These are phyloP conservation scores for Corythornis vintsioides DNA, from an alignment of 2,113 vertebrate species.

Conservation along the genomic window DNA sequence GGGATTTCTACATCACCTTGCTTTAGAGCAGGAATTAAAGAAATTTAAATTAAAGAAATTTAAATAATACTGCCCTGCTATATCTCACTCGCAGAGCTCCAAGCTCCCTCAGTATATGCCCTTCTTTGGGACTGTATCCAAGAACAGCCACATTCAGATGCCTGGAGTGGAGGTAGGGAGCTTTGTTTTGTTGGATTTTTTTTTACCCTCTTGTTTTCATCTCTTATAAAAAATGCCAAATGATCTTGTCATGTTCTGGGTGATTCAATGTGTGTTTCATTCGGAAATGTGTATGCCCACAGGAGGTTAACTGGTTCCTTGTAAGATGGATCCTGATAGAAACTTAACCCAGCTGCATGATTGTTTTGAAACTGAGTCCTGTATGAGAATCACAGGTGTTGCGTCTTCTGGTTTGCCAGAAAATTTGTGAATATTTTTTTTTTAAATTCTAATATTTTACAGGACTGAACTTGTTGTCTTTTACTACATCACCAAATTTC, in stretches of 20 bases:
- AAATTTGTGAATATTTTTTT: neutral
- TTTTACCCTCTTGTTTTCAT: neutral
- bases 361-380: neutral
- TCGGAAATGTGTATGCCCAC: slow-evolving; percentile 17
- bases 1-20: slow-evolving; percentile 24
- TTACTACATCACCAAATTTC: neutral
- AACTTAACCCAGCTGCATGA: neutral
- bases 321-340: slow-evolving; percentile 13
- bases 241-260: slow-evolving; percentile 26
- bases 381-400: neutral
- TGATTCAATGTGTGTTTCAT: neutral
- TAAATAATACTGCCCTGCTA: neutral
- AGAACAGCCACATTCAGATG: neutral
- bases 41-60: slow-evolving; percentile 10
- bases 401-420: neutral
- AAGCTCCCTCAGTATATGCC: slow-evolving; percentile 28
- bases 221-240: slow-evolving; percentile 16
- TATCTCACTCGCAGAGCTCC: neutral
- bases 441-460: neutral
- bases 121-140: slow-evolving; percentile 43
- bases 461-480: neutral
- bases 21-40: slow-evolving; percentile 49
- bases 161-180: neutral
- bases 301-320: slow-evolving; percentile 40
- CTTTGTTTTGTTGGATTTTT: neutral